phyloP scores from a whole-genome alignment of 2,113 vertebrate genomes.

The Equus przewalskii region DNA sequence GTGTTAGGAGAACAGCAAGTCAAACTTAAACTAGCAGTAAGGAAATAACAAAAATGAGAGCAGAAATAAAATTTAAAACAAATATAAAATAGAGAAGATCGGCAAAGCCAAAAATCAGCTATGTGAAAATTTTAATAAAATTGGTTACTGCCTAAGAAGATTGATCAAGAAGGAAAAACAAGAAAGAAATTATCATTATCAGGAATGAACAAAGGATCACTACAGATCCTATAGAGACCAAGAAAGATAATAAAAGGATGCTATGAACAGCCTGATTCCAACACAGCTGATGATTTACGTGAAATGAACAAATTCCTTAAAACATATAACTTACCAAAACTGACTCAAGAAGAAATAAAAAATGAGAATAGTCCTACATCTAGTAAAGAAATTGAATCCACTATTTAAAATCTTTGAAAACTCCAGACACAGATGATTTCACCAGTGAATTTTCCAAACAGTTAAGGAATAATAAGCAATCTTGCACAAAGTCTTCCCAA shows the following conservation, averaged over 20 bases:
- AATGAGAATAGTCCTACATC: background rate
- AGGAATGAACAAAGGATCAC: background rate
- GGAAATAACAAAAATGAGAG: background rate
- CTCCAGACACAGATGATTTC: background rate
- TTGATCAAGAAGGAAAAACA: background rate
- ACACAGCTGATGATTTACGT: background rate
- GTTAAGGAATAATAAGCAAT: background rate
- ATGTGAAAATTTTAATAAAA: conserved; percentile 7
- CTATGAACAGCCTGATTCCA: background rate
- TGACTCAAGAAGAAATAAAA: background rate
- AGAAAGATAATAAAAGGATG: background rate
- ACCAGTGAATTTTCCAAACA: background rate
- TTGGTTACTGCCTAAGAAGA: background rate
- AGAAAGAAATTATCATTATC: background rate
- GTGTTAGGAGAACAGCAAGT: background rate
- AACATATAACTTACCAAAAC: background rate
- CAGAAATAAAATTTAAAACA: background rate
- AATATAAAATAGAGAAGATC: background rate
- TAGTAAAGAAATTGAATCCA: background rate
- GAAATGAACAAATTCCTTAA: background rate
- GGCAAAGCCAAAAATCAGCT: background rate
- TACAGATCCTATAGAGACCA: background rate
- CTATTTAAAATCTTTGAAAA: background rate
- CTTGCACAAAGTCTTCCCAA: background rate
- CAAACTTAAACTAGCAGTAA: conserved; percentile 23